phyloP scores from a whole-genome alignment of 2,888 invertebrate species.

The Tenodera sinensis region DNA sequence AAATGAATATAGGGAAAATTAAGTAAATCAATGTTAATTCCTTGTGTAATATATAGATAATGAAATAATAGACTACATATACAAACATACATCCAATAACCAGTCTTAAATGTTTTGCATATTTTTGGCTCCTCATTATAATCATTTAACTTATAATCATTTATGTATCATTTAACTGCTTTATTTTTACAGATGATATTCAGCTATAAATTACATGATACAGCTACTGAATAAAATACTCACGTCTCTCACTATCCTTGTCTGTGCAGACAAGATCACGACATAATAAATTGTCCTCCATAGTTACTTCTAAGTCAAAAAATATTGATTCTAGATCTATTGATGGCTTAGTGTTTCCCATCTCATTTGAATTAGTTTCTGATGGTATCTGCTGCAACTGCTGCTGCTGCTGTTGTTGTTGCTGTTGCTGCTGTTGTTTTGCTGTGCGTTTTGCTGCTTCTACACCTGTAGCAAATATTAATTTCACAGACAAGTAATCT shows the following conservation, averaged over 20 bases:
- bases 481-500: too few relatives aligned
- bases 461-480: background rate
- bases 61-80: too few relatives aligned
- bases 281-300: constrained; percentile 76
- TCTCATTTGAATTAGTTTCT: background rate
- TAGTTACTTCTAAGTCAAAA: constrained; percentile 83
- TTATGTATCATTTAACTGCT: too few relatives aligned
- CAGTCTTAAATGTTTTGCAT: too few relatives aligned
- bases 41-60: too few relatives aligned
- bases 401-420: background rate
- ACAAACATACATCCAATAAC: too few relatives aligned
- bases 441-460: background rate
- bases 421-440: background rate
- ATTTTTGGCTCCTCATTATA: background rate
- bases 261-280: constrained; percentile 77
- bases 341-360: background rate
- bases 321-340: constrained; percentile 68
- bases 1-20: too few relatives aligned
- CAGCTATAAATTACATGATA: background rate
- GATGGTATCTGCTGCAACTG: background rate
- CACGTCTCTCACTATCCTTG: constrained; percentile 60
- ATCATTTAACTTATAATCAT: background rate
- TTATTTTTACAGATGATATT: background rate
- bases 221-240: constrained; percentile 32
- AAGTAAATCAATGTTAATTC: too few relatives aligned